A percentile compares a stretch with the other conserved stretches of the same genome.
phyloP scores from a whole-genome alignment of 2,888 invertebrate genomes.

The Acrocyrtus sp. region DNA sequence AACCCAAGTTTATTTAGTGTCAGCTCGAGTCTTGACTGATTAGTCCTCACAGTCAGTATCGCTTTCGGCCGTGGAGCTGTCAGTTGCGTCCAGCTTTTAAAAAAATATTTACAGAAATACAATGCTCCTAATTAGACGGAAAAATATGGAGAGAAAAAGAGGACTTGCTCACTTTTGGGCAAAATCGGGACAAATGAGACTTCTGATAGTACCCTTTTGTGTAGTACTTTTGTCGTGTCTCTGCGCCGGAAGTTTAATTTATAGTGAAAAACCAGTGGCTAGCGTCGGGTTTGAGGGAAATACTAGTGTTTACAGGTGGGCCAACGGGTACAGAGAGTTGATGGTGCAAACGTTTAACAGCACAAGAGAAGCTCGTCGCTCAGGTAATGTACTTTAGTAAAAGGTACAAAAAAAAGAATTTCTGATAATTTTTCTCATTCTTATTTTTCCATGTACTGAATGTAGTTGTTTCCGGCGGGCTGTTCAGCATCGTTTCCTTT shows the following conservation, averaged over 20 bases:
- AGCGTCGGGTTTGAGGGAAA: conserved; percentile 34
- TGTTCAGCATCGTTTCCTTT: conserved; percentile 62
- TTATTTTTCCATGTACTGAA: neutral
- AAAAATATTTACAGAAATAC: no score
- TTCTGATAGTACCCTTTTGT: no score
- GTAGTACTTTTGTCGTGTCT: neutral
- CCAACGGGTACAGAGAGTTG: conserved; percentile 36
- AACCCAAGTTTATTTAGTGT: no score
- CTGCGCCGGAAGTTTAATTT: neutral
- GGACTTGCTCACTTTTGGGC: no score
- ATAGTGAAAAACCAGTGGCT: conserved; percentile 17
- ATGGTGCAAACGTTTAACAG: conserved; percentile 44
- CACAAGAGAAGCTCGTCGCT: conserved; percentile 58
- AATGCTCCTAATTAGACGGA: no score
- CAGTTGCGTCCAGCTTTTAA: no score
- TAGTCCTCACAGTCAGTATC: no score
- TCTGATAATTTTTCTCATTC: neutral
- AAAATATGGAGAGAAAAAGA: no score
- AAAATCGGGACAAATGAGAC: no score
- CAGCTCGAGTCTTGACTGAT: conserved; percentile 13
- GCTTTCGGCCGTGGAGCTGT: no score
- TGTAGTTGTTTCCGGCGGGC: conserved; percentile 60
- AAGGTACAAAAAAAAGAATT: neutral
- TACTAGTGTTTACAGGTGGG: conserved; percentile 36
- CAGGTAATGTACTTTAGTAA: conserved; percentile 47